phyloP scores from a whole-genome alignment of 2,113 vertebrate species.

The Pomatorhinus ruficollis region DNA sequence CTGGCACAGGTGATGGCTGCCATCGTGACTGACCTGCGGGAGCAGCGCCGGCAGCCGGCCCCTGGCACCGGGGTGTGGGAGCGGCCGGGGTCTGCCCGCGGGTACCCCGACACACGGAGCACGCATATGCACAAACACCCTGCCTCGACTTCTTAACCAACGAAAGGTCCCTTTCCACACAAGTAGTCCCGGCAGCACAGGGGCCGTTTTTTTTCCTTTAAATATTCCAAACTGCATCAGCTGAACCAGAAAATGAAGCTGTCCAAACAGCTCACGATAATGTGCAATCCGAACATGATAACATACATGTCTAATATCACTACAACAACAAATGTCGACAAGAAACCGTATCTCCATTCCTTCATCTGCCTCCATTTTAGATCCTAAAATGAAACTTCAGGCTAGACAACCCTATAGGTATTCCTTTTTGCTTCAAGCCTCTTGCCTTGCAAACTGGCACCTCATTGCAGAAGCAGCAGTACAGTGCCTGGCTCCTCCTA shows the following conservation, averaged over 20 bases:
- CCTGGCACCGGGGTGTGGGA: not conserved
- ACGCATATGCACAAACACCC: fast-evolving
- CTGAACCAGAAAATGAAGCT: not conserved
- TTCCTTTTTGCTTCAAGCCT: not conserved
- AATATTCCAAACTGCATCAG: not conserved
- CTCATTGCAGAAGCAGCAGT: not conserved
- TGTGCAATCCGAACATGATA: fast-evolving
- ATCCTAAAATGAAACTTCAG: not conserved
- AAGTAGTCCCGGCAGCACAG: not conserved
- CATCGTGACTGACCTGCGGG: not conserved
- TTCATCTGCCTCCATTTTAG: conserved; percentile 10
- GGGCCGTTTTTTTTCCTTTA: not conserved
- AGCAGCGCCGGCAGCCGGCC: not conserved
- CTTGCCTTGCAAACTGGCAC: not conserved
- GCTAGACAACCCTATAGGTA: not conserved
- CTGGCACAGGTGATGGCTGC: not conserved
- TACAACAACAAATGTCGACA: not conserved
- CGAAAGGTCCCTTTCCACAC: not conserved
- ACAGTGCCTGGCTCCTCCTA: not conserved
- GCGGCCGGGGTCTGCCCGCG: not conserved
- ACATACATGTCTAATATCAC: not conserved
- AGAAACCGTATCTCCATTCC: fast-evolving
- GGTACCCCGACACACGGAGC: fast-evolving
- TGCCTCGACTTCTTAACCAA: fast-evolving
- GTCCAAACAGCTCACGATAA: not conserved